A percentile compares a stretch with the other conserved stretches of the same genome.
phyloP scores from a whole-genome alignment of 2,113 vertebrate species.

The Pseudorectes ferrugineus region DNA sequence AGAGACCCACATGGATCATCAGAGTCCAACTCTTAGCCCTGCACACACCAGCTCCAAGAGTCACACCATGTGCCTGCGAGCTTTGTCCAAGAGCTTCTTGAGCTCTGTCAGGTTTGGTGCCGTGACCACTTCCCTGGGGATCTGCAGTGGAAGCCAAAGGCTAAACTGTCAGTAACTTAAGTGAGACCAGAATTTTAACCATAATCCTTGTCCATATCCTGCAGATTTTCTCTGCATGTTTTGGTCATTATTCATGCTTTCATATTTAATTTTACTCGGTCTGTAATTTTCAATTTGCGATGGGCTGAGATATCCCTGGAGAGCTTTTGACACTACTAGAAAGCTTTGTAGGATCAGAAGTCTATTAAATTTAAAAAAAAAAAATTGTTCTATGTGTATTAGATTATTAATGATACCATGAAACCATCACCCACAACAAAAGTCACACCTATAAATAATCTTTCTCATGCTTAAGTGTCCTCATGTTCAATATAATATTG shows the following conservation, averaged over 20 bases:
- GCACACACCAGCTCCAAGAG: too few species aligned
- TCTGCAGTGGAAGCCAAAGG: neutral
- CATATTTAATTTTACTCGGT: neutral
- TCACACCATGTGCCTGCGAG: rapidly evolving
- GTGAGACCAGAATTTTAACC: neutral
- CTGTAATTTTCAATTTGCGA: neutral
- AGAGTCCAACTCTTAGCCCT: neutral
- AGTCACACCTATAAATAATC: neutral
- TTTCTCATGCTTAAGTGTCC: neutral
- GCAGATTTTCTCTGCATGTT: neutral
- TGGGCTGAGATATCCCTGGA: neutral
- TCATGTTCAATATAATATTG: neutral
- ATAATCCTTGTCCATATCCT: neutral
- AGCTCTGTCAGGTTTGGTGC: neutral
- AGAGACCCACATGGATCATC: too few species aligned
- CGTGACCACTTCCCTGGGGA: too few species aligned
- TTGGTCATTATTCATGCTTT: neutral
- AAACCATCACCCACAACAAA: neutral
- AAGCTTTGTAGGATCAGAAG: neutral
- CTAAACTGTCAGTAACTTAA: neutral
- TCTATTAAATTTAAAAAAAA: neutral
- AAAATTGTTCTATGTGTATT: neutral
- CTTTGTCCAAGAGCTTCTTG: rapidly evolving
- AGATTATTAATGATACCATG: neutral
- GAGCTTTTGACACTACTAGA: neutral